phyloP scores from a whole-genome alignment of 2,888 invertebrate species.

The Sycophila texana region DNA sequence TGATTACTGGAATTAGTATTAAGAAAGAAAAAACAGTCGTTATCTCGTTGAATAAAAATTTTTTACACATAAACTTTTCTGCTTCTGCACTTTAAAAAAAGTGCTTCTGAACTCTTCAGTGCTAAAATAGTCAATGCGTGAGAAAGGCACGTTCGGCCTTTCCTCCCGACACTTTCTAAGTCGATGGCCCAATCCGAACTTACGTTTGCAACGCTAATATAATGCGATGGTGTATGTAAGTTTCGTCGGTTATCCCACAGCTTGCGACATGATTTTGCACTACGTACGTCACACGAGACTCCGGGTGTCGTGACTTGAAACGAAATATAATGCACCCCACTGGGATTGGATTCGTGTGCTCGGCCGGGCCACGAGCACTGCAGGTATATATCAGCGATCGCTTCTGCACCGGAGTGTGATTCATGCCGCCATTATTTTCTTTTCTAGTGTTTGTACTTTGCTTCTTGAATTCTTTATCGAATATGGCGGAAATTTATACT shows the following conservation, averaged over 20 bases:
- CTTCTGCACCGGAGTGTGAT: too few relatives aligned
- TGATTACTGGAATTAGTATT: too few relatives aligned
- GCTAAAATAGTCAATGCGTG: background rate
- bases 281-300: background rate
- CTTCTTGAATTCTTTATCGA: too few relatives aligned
- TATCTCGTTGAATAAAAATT: too few relatives aligned
- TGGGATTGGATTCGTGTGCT: background rate
- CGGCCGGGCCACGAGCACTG: too few relatives aligned
- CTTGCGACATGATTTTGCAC: slow-evolving; percentile 32
- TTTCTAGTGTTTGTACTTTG: too few relatives aligned
- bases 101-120: too few relatives aligned
- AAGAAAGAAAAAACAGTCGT: too few relatives aligned
- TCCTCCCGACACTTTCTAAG: background rate
- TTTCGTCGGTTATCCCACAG: background rate
- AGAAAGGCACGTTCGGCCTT: slow-evolving; percentile 6
- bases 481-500: too few relatives aligned
- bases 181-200: background rate
- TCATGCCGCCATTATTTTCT: too few relatives aligned
- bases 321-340: slow-evolving; percentile 13
- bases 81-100: background rate
- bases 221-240: background rate
- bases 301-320: slow-evolving; percentile 22
- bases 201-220: background rate
- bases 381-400: too few relatives aligned
- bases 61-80: too few relatives aligned